Conservation (phyloP, 2,113 vertebrate genomes). For the Thalassoma bifasciatum region DNA sequence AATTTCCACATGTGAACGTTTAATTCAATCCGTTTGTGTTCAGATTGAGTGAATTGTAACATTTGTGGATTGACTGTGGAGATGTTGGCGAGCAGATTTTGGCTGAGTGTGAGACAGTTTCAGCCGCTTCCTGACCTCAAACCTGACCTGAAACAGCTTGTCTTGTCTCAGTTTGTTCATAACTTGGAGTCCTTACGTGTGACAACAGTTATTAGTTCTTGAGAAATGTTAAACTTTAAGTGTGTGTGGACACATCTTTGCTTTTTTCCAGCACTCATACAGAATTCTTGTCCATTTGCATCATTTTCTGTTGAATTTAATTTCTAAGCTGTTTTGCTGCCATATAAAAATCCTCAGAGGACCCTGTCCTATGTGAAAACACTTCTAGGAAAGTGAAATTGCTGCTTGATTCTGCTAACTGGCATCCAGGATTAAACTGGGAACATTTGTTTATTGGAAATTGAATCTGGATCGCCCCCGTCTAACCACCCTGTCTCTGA, state of each 20-base stretch:
- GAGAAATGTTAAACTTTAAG: not conserved
- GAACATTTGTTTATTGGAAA: not conserved
- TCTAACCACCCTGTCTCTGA: not conserved
- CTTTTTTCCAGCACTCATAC: not conserved
- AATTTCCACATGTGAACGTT: constrained; percentile 1
- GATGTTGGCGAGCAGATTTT: not conserved
- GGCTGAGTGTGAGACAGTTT: not conserved
- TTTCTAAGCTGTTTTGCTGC: not conserved
- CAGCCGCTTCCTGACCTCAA: not conserved
- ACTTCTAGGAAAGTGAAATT: not conserved
- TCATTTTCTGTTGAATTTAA: not conserved
- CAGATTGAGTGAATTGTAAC: not conserved
- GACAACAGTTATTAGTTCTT: not conserved
- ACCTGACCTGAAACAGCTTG: not conserved
- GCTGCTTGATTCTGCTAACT: not conserved
- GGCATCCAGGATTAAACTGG: not conserved
- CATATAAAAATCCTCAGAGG: not conserved
- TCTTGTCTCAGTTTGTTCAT: not conserved
- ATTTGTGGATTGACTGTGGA: not conserved
- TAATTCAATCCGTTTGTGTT: constrained; percentile 1
- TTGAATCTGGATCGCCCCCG: not conserved
- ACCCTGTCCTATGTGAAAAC: not conserved
- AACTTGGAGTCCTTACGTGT: not conserved
- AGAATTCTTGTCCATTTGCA: not conserved
- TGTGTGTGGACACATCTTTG: not conserved